A percentile compares a stretch with the other conserved stretches of the same genome.
Conservation (phyloP, 2,888 invertebrate species). For the Copidosoma aretas region DNA sequence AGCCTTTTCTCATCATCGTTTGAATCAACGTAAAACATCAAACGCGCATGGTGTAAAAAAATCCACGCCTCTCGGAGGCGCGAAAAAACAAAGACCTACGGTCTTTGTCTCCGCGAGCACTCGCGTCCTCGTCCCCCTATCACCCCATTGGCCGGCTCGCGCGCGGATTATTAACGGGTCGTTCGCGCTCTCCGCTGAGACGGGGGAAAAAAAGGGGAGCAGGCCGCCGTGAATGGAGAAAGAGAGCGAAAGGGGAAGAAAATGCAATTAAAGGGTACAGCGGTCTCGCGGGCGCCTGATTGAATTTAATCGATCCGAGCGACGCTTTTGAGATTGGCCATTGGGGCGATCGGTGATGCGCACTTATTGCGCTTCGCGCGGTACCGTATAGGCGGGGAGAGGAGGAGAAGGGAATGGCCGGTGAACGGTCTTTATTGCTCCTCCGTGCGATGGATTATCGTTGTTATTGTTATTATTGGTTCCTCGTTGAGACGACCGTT, state of each 20-base stretch:
- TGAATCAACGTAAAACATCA: neutral
- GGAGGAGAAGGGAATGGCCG: neutral
- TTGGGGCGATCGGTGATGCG: too few relatives aligned
- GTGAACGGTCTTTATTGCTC: neutral
- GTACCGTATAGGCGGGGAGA: too few relatives aligned
- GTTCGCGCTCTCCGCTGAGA: neutral
- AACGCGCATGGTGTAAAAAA: neutral
- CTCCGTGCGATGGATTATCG: too few relatives aligned
- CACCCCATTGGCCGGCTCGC: slow-evolving; percentile 23
- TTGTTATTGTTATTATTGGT: too few relatives aligned
- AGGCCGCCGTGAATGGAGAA: neutral
- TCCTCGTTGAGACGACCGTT: neutral
- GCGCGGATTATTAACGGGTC: slow-evolving; percentile 23
- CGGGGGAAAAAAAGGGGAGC: neutral
- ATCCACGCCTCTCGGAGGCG: neutral
- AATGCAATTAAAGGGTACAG: neutral
- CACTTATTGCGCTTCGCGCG: neutral
- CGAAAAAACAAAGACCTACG: neutral
- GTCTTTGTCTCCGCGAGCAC: neutral
- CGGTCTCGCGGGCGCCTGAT: neutral
- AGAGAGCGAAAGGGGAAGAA: neutral
- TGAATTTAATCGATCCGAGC: slow-evolving; percentile 6
- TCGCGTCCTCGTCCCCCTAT: slow-evolving; percentile 36
- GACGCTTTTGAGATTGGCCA: neutral
- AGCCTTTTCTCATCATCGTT: too few relatives aligned